Percentiles rank a stretch among this genome's conserved stretches.
phyloP scores from a whole-genome alignment of 2,888 invertebrate species.

The Hyposoter dolosus region DNA sequence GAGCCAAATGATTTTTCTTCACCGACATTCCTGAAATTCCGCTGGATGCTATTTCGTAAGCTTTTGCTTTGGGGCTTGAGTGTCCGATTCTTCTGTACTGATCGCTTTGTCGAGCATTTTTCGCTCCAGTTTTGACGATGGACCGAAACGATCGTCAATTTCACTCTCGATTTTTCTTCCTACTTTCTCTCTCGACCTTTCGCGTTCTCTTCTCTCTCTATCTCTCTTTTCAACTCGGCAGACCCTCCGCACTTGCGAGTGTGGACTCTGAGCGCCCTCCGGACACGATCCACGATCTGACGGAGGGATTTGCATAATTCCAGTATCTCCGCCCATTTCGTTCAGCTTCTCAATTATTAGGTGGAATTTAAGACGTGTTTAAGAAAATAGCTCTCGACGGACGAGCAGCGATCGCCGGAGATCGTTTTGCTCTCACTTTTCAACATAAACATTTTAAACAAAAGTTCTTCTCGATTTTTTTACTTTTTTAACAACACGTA shows the following conservation, averaged over 20 bases:
- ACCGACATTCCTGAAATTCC: not conserved
- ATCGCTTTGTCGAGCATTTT: not conserved
- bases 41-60: not conserved
- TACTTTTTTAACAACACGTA: not conserved
- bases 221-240: slow-evolving; percentile 51
- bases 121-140: not conserved
- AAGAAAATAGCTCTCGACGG: slow-evolving; percentile 82
- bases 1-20: not conserved
- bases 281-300: slow-evolving; percentile 83
- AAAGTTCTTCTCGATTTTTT: not conserved
- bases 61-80: not conserved
- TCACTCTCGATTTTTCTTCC: slow-evolving; percentile 28
- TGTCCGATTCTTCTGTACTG: not conserved
- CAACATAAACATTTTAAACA: not conserved
- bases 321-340: slow-evolving; percentile 81
- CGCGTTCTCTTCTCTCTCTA: slow-evolving; percentile 24
- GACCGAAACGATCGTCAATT: not conserved
- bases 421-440: not conserved
- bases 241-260: slow-evolving; percentile 51
- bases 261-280: slow-evolving; percentile 76
- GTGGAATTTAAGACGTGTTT: slow-evolving; percentile 84
- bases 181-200: slow-evolving; percentile 52
- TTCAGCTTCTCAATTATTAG: slow-evolving; percentile 84
- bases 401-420: slow-evolving; percentile 54
- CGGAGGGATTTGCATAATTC: slow-evolving; percentile 84